These are phyloP conservation scores for Ceratitis capitata DNA, from an alignment of 1,140 invertebrate species.

Conservation along the genomic window DNA sequence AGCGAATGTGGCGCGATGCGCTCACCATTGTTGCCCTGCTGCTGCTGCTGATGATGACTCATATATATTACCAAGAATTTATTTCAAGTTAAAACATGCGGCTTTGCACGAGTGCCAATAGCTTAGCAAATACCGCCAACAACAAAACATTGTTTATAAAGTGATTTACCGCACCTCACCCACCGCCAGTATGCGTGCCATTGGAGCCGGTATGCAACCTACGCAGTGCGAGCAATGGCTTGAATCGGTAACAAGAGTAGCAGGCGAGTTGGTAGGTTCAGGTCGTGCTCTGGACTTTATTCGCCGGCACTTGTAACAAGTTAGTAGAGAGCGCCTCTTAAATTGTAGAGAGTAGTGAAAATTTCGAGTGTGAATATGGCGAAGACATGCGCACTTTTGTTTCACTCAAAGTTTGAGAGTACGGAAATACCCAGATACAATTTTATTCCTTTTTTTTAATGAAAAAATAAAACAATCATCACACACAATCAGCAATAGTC, in stretches of 20 bases:
- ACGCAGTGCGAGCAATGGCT: not conserved
- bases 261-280: too few relatives aligned
- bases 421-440: not conserved
- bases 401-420: not conserved
- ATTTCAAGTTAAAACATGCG: conserved; percentile 26
- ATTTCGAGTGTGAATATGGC: not conserved
- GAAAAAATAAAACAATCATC: too few relatives aligned
- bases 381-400: not conserved
- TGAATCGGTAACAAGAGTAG: too few relatives aligned
- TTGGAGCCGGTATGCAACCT: not conserved
- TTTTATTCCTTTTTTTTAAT: too few relatives aligned
- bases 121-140: not conserved
- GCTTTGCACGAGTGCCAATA: not conserved
- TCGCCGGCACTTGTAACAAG: not conserved
- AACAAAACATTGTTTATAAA: not conserved
- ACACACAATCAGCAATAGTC: too few relatives aligned
- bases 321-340: not conserved
- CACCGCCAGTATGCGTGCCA: too few relatives aligned
- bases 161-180: not conserved
- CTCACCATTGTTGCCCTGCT: not conserved
- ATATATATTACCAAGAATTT: conserved; percentile 44
- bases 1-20: conserved; percentile 11
- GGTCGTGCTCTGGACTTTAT: not conserved
- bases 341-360: not conserved
- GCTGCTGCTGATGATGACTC: too few relatives aligned